Percentiles rank a stretch among this genome's conserved stretches.
Conservation (phyloP, 2,888 invertebrate genomes). For the Andrena haemorrhoa region DNA sequence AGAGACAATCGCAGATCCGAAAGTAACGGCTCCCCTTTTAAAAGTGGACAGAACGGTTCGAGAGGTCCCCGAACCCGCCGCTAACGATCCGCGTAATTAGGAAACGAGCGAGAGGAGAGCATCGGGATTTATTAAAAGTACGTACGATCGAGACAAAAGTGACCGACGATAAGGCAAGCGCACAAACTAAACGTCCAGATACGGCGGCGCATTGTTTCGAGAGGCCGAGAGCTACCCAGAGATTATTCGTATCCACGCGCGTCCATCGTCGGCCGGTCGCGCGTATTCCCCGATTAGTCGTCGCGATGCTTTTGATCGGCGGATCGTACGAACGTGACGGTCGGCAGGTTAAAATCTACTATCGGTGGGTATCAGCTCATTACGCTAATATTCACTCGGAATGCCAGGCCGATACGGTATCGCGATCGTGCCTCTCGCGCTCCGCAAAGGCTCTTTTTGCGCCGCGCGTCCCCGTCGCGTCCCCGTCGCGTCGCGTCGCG, state of each 20-base stretch:
- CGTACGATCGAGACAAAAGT: conserved; percentile 51
- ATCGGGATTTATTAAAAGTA: conserved; percentile 26
- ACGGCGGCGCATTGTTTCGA: too few relatives aligned
- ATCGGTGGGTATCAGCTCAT: conserved; percentile 83
- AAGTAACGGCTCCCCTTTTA: too few relatives aligned
- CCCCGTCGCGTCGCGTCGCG: conserved; percentile 22
- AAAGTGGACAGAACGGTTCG: too few relatives aligned
- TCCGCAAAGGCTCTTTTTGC: conserved; percentile 80
- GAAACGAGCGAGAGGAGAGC: too few relatives aligned
- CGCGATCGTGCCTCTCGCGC: conserved; percentile 82
- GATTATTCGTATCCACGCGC: not conserved
- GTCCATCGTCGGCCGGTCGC: conserved; percentile 50
- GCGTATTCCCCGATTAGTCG: conserved; percentile 56
- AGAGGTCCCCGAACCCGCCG: too few relatives aligned
- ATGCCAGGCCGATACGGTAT: conserved; percentile 80
- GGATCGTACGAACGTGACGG: conserved; percentile 76
- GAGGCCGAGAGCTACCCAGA: too few relatives aligned
- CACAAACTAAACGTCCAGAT: conserved; percentile 14
- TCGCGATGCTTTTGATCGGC: conserved; percentile 69
- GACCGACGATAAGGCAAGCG: conserved; percentile 37
- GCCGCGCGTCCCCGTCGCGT: conserved; percentile 54
- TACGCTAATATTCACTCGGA: conserved; percentile 84
- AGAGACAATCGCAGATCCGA: too few relatives aligned
- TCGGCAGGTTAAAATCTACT: conserved; percentile 79
- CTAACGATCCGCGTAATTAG: too few relatives aligned